These are phyloP conservation scores for Callimico goeldii DNA, from an alignment of 2,797 vertebrate species.

Conservation along the genomic window DNA sequence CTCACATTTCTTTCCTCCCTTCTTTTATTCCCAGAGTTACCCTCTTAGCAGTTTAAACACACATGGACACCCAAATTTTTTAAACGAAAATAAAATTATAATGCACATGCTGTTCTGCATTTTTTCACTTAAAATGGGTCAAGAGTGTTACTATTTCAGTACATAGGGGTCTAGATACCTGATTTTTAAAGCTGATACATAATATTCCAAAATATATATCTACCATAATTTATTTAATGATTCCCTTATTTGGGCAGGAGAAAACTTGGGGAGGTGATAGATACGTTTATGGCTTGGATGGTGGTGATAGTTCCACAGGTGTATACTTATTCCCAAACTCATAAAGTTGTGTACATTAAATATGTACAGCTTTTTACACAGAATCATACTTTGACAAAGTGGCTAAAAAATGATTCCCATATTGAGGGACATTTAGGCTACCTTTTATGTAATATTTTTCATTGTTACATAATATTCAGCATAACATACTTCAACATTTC, in stretches of 20 bases:
- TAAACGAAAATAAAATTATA: conserved; percentile 9
- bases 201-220: not conserved
- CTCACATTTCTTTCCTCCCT: not conserved
- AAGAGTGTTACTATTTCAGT: conserved; percentile 9
- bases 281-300: not conserved
- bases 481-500: not conserved
- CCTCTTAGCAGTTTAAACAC: conserved; percentile 21
- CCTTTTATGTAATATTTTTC: not conserved
- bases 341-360: not conserved
- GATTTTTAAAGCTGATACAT: conserved; percentile 1
- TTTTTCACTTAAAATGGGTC: conserved; percentile 35
- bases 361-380: not conserved
- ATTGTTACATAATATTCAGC: not conserved
- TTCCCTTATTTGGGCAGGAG: not conserved
- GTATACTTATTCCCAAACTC: not conserved
- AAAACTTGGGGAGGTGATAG: not conserved
- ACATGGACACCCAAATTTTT: not conserved
- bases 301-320: not conserved
- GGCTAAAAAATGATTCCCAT: not conserved
- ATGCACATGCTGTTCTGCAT: not conserved
- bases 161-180: not conserved
- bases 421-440: not conserved
- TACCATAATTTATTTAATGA: not conserved
- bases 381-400: not conserved
- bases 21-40: not conserved